These are phyloP conservation scores for Teleiodes luculella DNA, from an alignment of 2,888 invertebrate genomes.

Conservation along the genomic window DNA sequence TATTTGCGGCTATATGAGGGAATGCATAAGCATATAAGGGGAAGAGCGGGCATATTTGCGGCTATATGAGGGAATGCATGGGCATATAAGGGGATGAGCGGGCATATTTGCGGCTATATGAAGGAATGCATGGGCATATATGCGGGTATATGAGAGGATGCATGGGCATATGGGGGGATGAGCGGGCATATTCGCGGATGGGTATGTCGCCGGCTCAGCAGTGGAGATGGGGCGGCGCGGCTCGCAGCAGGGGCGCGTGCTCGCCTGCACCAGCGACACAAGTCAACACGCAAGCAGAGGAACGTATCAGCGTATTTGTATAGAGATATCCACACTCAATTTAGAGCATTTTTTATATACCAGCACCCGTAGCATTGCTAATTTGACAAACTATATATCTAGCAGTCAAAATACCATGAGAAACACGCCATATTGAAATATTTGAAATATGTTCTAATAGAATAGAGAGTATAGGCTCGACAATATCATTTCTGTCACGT, in stretches of 20 bases:
- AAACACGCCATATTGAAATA: no score
- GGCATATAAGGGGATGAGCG: background rate
- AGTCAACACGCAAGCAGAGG: constrained; percentile 18
- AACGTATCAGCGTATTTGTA: background rate
- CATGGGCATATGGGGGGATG: constrained; percentile 11
- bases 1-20: no score
- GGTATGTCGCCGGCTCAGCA: constrained; percentile 38
- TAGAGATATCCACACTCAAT: background rate
- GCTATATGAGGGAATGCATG: no score
- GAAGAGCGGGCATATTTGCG: background rate
- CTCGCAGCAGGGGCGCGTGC: constrained; percentile 66
- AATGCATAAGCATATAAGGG: no score
- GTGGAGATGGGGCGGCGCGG: constrained; percentile 47
- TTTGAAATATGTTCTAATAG: no score
- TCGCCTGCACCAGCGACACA: constrained; percentile 51
- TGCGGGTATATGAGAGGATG: constrained; percentile 15
- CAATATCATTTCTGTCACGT: no score
- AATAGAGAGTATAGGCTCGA: no score
- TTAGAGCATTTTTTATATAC: no score
- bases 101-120: background rate
- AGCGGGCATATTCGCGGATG: constrained; percentile 23
- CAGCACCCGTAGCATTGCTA: no score
- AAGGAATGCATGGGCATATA: no score
- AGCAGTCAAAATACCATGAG: no score
- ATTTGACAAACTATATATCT: no score